phyloP scores from a whole-genome alignment of 2,113 vertebrate genomes.

The Hemicordylus capensis region DNA sequence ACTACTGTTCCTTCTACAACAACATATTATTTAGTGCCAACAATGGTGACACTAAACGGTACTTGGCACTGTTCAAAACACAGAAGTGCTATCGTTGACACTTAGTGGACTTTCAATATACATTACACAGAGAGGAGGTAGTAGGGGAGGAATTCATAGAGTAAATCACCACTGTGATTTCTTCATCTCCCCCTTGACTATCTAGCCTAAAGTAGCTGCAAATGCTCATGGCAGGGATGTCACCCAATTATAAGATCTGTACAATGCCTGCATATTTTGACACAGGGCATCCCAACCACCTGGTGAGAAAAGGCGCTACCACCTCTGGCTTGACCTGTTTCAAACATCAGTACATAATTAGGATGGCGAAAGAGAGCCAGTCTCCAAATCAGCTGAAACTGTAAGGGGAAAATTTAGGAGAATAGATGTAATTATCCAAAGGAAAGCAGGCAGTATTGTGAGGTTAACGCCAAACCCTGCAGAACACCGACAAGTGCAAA shows the following conservation, averaged over 20 bases:
- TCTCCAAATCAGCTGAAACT: slow-evolving; percentile 2
- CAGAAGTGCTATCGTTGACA: neutral
- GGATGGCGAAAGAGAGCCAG: slow-evolving; percentile 6
- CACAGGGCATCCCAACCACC: neutral
- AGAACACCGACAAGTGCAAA: neutral
- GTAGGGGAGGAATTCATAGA: neutral
- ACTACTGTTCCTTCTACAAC: neutral
- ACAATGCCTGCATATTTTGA: neutral
- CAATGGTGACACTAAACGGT: too few species aligned
- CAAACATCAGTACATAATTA: neutral
- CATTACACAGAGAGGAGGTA: neutral
- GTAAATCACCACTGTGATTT: neutral
- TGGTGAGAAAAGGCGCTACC: neutral
- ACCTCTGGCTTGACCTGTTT: neutral
- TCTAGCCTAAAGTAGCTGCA: neutral
- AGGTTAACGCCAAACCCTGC: neutral
- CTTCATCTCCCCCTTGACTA: neutral
- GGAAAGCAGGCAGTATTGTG: neutral
- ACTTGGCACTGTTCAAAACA: neutral
- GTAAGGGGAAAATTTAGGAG: slow-evolving; percentile 11
- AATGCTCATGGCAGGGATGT: neutral
- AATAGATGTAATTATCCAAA: neutral
- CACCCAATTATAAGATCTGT: neutral
- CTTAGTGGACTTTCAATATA: neutral
- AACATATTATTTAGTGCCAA: neutral